A percentile compares a stretch with the other conserved stretches of the same genome.
Conservation (phyloP, 1,140 invertebrate species). For the Branchinecta lindahli region DNA sequence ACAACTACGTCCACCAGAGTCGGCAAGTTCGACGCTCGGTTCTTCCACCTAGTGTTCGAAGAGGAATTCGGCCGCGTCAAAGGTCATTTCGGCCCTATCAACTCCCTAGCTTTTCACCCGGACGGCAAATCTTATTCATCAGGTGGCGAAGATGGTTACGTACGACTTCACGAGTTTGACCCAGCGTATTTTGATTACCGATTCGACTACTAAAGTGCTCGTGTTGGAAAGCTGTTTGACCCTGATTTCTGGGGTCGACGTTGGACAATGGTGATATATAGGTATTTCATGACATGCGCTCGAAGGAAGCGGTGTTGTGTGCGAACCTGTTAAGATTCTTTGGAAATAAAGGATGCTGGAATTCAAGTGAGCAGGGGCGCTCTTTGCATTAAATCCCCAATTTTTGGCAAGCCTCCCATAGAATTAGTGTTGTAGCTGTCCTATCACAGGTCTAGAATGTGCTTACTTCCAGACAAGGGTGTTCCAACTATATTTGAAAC, state of each 20-base stretch:
- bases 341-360: too few relatives aligned
- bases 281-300: background rate
- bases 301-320: background rate
- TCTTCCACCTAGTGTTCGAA: slow-evolving; percentile 98
- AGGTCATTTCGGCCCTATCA: slow-evolving; percentile 99
- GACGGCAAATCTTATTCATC: slow-evolving; percentile 92
- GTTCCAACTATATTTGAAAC: too few relatives aligned
- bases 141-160: slow-evolving; percentile 97
- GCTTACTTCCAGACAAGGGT: too few relatives aligned
- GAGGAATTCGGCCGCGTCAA: slow-evolving; percentile 97
- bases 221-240: background rate
- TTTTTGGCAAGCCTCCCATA: too few relatives aligned
- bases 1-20: slow-evolving; percentile 87
- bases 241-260: background rate
- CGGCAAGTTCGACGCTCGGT: slow-evolving; percentile 95
- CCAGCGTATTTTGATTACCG: slow-evolving; percentile 90
- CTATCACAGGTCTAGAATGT: too few relatives aligned
- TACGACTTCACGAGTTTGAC: slow-evolving; percentile 91
- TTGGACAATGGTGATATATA: slow-evolving; percentile 7
- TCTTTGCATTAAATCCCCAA: too few relatives aligned
- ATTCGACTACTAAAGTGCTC: slow-evolving; percentile 58
- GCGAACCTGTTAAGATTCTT: background rate
- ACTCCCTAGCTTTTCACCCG: slow-evolving; percentile 94
- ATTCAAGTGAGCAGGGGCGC: too few relatives aligned
- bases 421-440: too few relatives aligned